Conservation (phyloP, 2,888 invertebrate genomes). For the Acleris laterana region DNA sequence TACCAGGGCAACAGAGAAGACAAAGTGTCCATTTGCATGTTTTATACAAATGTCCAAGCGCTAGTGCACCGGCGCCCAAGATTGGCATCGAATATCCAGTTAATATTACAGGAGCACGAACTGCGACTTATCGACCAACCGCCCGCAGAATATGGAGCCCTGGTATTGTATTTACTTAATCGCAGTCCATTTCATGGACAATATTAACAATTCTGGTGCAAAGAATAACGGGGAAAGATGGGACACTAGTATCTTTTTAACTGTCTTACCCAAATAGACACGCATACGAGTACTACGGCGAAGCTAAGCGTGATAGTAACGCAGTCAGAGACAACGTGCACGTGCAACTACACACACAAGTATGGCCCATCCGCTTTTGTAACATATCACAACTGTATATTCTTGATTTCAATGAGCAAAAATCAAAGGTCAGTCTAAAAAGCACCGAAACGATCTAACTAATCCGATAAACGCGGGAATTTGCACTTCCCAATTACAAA, state of each 20-base stretch:
- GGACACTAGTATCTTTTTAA: background rate
- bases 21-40: conserved; percentile 27
- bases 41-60: conserved; percentile 21
- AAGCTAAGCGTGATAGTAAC: too few relatives aligned
- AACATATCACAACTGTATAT: too few relatives aligned
- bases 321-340: too few relatives aligned
- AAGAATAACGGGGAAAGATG: background rate
- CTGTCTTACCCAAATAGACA: too few relatives aligned
- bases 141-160: conserved; percentile 15
- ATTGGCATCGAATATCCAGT: conserved; percentile 41
- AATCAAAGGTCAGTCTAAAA: too few relatives aligned
- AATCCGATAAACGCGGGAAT: background rate
- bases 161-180: conserved; percentile 1
- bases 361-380: too few relatives aligned
- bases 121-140: conserved; percentile 37
- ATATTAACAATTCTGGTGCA: background rate
- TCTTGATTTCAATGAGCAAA: too few relatives aligned
- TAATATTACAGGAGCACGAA: conserved; percentile 41
- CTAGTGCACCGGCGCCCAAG: conserved; percentile 25
- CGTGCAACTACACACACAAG: too few relatives aligned
- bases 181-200: background rate
- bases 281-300: too few relatives aligned
- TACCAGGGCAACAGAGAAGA: conserved; percentile 11
- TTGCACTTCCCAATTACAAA: background rate
- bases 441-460: too few relatives aligned